phyloP scores from a whole-genome alignment of 2,797 vertebrate species.

The Phoebastria nigripes region DNA sequence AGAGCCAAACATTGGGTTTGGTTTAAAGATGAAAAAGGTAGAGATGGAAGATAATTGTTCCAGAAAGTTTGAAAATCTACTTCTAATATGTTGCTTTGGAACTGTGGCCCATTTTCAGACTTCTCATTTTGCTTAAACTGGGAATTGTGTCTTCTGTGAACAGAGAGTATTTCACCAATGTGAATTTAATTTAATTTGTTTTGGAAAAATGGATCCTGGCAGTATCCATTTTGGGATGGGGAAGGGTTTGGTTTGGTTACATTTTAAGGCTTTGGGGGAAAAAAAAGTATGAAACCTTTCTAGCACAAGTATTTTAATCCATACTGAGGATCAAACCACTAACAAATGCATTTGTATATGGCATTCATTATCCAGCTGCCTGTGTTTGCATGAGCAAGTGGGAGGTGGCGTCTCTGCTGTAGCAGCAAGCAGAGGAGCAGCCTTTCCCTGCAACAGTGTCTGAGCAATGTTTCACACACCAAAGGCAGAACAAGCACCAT shows the following conservation, averaged over 20 bases:
- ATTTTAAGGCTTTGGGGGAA: not conserved
- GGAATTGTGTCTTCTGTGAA: no score
- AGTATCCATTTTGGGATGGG: not conserved
- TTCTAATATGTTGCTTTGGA: not conserved
- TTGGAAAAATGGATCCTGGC: not conserved
- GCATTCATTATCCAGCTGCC: not conserved
- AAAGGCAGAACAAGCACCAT: not conserved
- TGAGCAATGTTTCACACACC: not conserved
- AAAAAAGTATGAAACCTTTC: not conserved
- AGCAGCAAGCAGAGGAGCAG: not conserved
- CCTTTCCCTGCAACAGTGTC: not conserved
- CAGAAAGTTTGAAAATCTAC: not conserved
- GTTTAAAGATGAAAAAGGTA: not conserved
- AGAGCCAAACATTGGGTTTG: not conserved
- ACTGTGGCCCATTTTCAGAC: not conserved
- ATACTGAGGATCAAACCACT: not conserved
- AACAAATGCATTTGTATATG: not conserved
- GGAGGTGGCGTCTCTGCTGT: not conserved
- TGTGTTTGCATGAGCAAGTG: not conserved
- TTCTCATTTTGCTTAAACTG: not conserved
- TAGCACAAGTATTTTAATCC: not conserved
- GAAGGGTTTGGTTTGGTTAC: not conserved
- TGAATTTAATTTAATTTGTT: not conserved
- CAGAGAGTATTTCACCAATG: not conserved
- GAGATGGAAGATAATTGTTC: not conserved